Base-by-base conservation (phyloP, 2,113 vertebrate species). In the Clarias batrachus region DNA sequence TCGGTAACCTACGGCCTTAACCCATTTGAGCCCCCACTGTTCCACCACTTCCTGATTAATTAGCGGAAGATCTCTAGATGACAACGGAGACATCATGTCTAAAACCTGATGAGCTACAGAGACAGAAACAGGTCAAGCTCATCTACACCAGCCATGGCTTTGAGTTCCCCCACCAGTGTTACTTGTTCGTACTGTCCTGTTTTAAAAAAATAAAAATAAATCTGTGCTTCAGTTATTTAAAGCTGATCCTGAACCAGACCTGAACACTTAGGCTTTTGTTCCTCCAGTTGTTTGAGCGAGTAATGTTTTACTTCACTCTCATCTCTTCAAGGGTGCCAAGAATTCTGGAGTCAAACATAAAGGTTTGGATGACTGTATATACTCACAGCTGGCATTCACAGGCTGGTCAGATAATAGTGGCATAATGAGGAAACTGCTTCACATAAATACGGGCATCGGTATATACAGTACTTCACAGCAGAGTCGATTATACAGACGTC, bases 401-500 rank as follows among this genome's bases (percentile, higher is more conserved):
- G 62, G 30, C 84, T 48, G 33, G 56, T 84, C 33, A 60, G 62
- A 84, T 74, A 62, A 81, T 62, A 81, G 57, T 62, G 30, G 23
- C 37, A 25, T 62, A 81, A 81, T 62, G 33, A 81, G 57, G 78
- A 60, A 81, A 81, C 1, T 41, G 78, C 41, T 81, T 37, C 23
- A 41, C 11, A 25, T 80, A 60, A 41, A 74, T 3, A 57, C 56
- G 17, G 56, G 21, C 23, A 6, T 84, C 68, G 11, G 13, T 60
- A 74, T 27, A 52, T 68, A 59, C 57, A 21, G 7, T 63, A 81
- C 48, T 85, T 80, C 16, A 81, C 83, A 74, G 27, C 65, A 74
- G 27, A 62, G 65, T 89, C 60, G 77, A 80, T 70, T 80, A 81
- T 86, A 81, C 27, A 79, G 68, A 81, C 41, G 37, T 33, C 78